Evolutionary conservation across 2,888 invertebrate species (phyloP).

Genomic region (Gandaritis pyraliata): DNA sequence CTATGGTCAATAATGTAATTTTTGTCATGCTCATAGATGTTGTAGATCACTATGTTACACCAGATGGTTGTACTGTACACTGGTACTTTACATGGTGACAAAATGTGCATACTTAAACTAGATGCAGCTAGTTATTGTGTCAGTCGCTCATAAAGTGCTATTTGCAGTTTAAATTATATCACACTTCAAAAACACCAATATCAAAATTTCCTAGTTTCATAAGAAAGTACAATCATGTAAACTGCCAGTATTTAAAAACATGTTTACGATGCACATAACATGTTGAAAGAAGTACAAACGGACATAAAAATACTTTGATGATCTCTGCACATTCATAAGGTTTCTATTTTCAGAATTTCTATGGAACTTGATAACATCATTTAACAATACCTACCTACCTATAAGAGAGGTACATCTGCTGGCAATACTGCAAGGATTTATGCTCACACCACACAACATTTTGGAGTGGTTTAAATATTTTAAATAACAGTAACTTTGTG

Average conservation of each 20-base stretch:
- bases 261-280: neutral
- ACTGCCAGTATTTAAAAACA: conserved; percentile 14
- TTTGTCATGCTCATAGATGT: conserved; percentile 27
- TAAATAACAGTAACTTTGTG: neutral
- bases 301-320: neutral
- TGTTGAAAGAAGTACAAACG: neutral
- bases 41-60: conserved; percentile 19
- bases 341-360: conserved; percentile 15
- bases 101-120: neutral
- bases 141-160: neutral
- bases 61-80: conserved; percentile 7
- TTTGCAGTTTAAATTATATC: too few species aligned
- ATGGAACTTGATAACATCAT: neutral
- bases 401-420: conserved; percentile 1
- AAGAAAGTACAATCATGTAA: conserved; percentile 4
- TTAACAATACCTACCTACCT: neutral
- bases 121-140: neutral
- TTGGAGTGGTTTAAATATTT: neutral
- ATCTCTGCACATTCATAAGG: neutral
- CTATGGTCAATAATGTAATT: conserved; percentile 11
- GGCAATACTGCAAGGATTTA: conserved; percentile 3
- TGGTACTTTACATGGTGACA: conserved; percentile 16
- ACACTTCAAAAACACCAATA: too few species aligned
- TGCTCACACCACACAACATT: neutral
- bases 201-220: neutral